These are phyloP conservation scores for Drosophila navojoa DNA, from an alignment of 1,140 invertebrate genomes.

Conservation along the genomic window DNA sequence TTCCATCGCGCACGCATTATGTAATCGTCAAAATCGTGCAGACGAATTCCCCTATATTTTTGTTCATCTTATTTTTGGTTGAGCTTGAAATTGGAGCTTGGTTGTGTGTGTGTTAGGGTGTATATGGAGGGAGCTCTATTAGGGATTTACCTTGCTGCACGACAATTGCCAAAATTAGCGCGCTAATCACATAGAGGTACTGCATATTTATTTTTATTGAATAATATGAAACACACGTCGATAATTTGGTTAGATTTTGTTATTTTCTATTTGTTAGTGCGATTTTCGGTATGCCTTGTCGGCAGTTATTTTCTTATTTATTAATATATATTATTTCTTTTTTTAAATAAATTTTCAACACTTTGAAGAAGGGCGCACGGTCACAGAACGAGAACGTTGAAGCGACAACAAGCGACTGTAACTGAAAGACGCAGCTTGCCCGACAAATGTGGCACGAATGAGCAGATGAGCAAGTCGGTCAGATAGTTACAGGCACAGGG, in stretches of 20 bases:
- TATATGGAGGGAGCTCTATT: not conserved
- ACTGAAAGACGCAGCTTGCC: conserved; percentile 63
- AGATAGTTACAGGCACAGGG: conserved; percentile 1
- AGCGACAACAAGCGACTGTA: conserved; percentile 74
- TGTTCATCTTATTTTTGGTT: not conserved
- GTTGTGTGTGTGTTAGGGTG: not conserved
- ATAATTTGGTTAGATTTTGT: not conserved
- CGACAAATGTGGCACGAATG: conserved; percentile 64
- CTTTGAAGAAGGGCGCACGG: conserved; percentile 37
- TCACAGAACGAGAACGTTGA: conserved; percentile 51
- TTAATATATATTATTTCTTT: not conserved
- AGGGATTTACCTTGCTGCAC: conserved; percentile 73
- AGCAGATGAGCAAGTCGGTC: conserved; percentile 29
- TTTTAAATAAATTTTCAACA: conserved; percentile 36
- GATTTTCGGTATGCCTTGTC: conserved; percentile 16
- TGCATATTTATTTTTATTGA: conserved; percentile 61
- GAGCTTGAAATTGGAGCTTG: not conserved
- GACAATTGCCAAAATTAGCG: conserved; percentile 72
- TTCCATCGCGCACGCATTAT: conserved; percentile 53
- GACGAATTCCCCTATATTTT: conserved; percentile 39
- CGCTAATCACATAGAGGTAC: conserved; percentile 78
- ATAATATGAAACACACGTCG: conserved; percentile 25
- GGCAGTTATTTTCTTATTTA: not conserved
- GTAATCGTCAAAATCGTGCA: conserved; percentile 64
- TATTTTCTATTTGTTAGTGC: not conserved